Evolutionary conservation across 2,888 invertebrate genomes (phyloP), one percentile per base, ranked within the genome.

Genomic region (Gibbula magus): DNA sequence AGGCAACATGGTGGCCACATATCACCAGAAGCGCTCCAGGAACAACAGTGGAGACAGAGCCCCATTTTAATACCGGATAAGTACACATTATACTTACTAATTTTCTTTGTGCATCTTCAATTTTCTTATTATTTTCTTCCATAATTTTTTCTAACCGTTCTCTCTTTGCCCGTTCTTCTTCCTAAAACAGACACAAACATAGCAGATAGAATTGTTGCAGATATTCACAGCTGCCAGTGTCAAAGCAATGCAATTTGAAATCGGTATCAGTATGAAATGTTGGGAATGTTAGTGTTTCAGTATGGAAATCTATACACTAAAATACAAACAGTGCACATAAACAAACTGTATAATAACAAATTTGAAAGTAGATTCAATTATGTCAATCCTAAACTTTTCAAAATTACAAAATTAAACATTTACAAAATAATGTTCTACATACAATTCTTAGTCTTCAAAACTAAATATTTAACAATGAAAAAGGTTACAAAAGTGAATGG

Each of bases 101-200:
- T 95, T 97, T 98, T 92, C 96, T 96, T 94, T 98, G 98, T 88
- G 98, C 98, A 93, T 98, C 98, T 94, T 98, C 98, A 88, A 98
- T 98, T 94, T 98, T 98, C 94, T 95, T 95, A 95, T 98, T 98
- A 95, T 99, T 99, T 95, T 99, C 98, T 91, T 97, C 97, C 95
- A 98, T 96, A 94, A 98, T 98, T 94, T 96, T 95, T 94, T 98
- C 98, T 93, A 98, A 95, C 94, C 98, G 97, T 95, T 97, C 96
- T 91, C 97, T 96, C 94, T 98, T 98, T 94, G 96, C 96, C 94
- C 96, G 95, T 95, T 99, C 98, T 95, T 98, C 98, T 95, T 98
- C 98, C 98, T 99, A 96, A 84, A 93, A 93, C 90, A 91, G 82
- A 84, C 52, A 77, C 35, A 77, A 53, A 29, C 22, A 51, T 53